Evolutionary conservation across 2,113 vertebrate species (phyloP).

Genomic region (Fulica atra): DNA sequence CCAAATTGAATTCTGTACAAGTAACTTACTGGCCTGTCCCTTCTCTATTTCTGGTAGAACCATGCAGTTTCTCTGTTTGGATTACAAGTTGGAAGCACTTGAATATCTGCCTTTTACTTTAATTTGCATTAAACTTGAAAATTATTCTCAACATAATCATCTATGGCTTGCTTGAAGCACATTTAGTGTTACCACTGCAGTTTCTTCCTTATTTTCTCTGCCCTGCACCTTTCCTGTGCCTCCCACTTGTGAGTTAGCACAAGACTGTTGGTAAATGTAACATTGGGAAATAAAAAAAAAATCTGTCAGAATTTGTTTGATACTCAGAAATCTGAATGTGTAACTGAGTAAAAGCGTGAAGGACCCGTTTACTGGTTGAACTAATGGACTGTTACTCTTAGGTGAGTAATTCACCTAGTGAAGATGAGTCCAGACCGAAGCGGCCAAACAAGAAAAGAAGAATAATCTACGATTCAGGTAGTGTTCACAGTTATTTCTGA

Average conservation of each 20-base stretch:
- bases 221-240: background rate
- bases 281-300: background rate
- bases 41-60: background rate
- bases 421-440: constrained; percentile 69
- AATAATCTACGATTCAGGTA: constrained; percentile 88
- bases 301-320: background rate
- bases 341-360: background rate
- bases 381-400: constrained; percentile 62
- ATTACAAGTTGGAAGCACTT: background rate
- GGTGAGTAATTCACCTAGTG: constrained; percentile 80
- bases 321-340: background rate
- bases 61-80: background rate
- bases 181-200: background rate
- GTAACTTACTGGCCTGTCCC: background rate
- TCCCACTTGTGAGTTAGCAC: background rate
- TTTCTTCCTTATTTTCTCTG: background rate
- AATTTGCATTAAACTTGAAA: background rate
- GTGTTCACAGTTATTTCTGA: background rate
- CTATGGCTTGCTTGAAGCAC: background rate
- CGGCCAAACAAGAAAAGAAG: constrained; percentile 83
- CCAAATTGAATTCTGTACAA: background rate
- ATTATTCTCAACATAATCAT: background rate
- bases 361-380: background rate
- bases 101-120: background rate
- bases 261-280: background rate